phyloP scores from a whole-genome alignment of 2,797 vertebrate species.

The Sebastes taczanowskii region DNA sequence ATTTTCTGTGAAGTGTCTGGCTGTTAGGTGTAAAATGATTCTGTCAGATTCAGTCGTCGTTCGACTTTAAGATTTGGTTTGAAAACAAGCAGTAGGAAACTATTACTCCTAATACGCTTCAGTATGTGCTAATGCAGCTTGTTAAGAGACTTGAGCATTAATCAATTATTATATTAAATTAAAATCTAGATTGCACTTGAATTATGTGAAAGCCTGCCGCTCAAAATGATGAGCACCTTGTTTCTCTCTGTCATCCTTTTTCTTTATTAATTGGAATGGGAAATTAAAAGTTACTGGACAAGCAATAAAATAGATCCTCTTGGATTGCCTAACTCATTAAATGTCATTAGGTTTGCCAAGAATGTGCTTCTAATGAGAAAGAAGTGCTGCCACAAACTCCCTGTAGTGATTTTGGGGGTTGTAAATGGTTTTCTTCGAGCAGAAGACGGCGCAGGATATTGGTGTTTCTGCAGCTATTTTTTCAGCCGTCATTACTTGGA shows the following conservation, averaged over 20 bases:
- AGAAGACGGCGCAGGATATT: neutral
- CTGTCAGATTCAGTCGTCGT: neutral
- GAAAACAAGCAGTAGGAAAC: neutral
- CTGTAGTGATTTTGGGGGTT: conserved; percentile 14
- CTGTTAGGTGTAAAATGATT: neutral
- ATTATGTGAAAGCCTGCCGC: conserved; percentile 4
- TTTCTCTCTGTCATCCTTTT: conserved; percentile 10
- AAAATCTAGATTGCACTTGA: neutral
- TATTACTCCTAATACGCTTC: neutral
- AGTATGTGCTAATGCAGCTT: conserved; percentile 1
- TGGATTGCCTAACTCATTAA: conserved; percentile 50
- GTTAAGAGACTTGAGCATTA: neutral
- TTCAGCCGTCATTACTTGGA: neutral
- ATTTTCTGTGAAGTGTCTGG: neutral
- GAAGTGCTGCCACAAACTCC: conserved; percentile 30
- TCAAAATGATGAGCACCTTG: conserved; percentile 3
- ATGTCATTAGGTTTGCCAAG: conserved; percentile 34
- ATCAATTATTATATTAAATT: neutral
- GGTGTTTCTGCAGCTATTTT: neutral
- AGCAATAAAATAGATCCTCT: conserved; percentile 38
- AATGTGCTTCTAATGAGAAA: conserved; percentile 45
- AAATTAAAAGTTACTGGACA: conserved; percentile 30
- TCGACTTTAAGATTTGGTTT: neutral
- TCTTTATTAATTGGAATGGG: conserved; percentile 37
- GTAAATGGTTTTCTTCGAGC: conserved; percentile 15